These are phyloP conservation scores for Rambutsinella grinnellia DNA, from an alignment of 2,888 invertebrate genomes.

Conservation along the genomic window DNA sequence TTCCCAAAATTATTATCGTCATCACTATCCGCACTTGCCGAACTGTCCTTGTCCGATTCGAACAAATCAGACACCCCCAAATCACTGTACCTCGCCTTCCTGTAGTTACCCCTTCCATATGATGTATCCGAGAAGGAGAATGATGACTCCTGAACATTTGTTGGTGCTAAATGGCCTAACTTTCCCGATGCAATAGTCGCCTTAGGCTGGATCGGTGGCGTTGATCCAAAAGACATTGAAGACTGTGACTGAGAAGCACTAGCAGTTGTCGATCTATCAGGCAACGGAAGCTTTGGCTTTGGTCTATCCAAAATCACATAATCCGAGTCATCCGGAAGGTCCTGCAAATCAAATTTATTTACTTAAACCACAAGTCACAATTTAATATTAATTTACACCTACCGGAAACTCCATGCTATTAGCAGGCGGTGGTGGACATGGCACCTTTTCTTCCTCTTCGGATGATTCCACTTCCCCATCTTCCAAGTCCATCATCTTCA, in stretches of 20 bases:
- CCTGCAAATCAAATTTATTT: slow-evolving; percentile 1
- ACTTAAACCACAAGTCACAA: neutral
- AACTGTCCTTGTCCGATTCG: slow-evolving; percentile 29
- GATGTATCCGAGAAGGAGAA: too few species aligned
- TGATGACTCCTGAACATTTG: neutral
- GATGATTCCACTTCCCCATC: slow-evolving; percentile 49
- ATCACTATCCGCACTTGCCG: slow-evolving; percentile 30
- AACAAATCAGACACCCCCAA: slow-evolving; percentile 17
- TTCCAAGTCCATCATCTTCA: slow-evolving; percentile 35
- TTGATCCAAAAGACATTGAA: neutral
- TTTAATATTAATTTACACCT: neutral
- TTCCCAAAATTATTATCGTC: neutral
- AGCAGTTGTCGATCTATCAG: neutral
- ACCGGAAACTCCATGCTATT: neutral
- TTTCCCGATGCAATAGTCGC: neutral
- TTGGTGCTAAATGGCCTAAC: neutral
- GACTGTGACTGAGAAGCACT: neutral
- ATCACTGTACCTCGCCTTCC: slow-evolving; percentile 2
- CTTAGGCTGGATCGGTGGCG: neutral
- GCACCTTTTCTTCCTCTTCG: slow-evolving; percentile 13
- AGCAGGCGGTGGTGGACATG: neutral
- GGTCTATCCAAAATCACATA: slow-evolving; percentile 41
- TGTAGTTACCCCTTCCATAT: too few species aligned
- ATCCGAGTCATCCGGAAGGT: slow-evolving; percentile 20
- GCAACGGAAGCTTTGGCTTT: slow-evolving; percentile 2